These are phyloP conservation scores for Listronotus oregonensis DNA, from an alignment of 1,140 invertebrate genomes.

Conservation along the genomic window DNA sequence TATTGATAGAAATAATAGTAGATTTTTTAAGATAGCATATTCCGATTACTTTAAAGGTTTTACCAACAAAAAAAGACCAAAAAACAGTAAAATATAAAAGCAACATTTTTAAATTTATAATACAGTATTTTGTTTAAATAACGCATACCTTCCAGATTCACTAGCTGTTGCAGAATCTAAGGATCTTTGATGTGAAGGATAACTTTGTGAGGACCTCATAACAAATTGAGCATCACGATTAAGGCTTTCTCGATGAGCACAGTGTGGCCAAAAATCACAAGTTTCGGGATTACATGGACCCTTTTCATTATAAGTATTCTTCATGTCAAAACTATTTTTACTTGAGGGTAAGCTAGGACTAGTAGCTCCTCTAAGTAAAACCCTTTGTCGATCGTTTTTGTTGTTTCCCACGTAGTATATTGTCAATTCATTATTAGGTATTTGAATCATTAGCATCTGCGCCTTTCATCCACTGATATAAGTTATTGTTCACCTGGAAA, in stretches of 20 bases:
- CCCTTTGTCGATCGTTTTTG: constrained; percentile 50
- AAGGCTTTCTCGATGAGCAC: constrained; percentile 56
- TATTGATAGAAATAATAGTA: too few relatives aligned
- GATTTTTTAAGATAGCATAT: too few relatives aligned
- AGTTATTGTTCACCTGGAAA: constrained; percentile 50
- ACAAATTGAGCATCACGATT: constrained; percentile 36
- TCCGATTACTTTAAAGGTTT: too few relatives aligned
- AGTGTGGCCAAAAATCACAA: constrained; percentile 64
- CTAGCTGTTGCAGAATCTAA: constrained; percentile 43
- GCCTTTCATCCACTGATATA: constrained; percentile 52
- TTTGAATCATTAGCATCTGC: constrained; percentile 50
- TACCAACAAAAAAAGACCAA: too few relatives aligned
- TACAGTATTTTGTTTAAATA: too few relatives aligned
- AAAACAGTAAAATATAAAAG: too few relatives aligned
- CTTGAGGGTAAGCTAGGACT: constrained; percentile 53
- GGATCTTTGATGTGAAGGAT: constrained; percentile 59
- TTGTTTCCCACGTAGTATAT: constrained; percentile 58
- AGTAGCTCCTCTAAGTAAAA: constrained; percentile 59
- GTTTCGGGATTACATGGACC: constrained; percentile 59
- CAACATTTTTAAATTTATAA: too few relatives aligned
- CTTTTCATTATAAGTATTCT: constrained; percentile 33
- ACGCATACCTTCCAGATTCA: constrained; percentile 25
- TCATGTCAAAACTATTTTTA: constrained; percentile 36
- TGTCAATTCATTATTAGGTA: constrained; percentile 53
- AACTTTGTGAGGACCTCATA: constrained; percentile 64